phyloP scores from a whole-genome alignment of 2,888 invertebrate genomes.

The Bhutanitis thaidina region DNA sequence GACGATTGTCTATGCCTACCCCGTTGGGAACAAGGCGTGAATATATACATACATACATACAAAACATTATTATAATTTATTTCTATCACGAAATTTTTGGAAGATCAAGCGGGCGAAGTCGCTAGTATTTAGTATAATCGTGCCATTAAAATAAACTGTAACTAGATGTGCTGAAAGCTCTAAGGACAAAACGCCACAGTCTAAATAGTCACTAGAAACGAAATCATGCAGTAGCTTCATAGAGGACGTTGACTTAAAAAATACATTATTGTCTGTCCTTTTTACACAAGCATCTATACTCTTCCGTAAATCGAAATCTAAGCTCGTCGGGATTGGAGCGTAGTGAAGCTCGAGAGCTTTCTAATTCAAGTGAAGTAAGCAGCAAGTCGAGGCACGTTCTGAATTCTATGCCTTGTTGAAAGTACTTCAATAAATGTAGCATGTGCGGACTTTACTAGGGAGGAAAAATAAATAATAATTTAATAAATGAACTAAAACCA shows the following conservation, averaged over 20 bases:
- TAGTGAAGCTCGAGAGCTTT: conserved; percentile 54
- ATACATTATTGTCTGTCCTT: conserved; percentile 54
- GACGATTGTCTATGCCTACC: no score
- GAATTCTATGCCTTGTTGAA: conserved; percentile 31
- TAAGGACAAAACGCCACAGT: conserved; percentile 41
- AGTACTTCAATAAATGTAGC: no score
- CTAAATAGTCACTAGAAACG: conserved; percentile 46
- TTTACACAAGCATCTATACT: conserved; percentile 60
- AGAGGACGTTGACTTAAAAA: conserved; percentile 74
- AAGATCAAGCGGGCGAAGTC: no score
- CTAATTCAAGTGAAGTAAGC: conserved; percentile 50
- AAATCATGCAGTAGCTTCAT: conserved; percentile 61
- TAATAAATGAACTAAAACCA: not conserved
- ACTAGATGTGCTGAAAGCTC: no score
- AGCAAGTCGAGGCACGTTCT: conserved; percentile 49
- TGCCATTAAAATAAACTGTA: no score
- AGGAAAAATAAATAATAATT: not conserved
- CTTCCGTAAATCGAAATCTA: conserved; percentile 80
- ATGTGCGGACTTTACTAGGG: no score
- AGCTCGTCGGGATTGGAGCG: conserved; percentile 72
- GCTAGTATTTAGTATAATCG: no score
- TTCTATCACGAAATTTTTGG: no score
- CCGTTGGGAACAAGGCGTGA: no score
- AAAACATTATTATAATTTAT: no score
- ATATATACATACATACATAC: no score